phyloP scores from a whole-genome alignment of 2,888 invertebrate species.

The Aphodius sticticus region DNA sequence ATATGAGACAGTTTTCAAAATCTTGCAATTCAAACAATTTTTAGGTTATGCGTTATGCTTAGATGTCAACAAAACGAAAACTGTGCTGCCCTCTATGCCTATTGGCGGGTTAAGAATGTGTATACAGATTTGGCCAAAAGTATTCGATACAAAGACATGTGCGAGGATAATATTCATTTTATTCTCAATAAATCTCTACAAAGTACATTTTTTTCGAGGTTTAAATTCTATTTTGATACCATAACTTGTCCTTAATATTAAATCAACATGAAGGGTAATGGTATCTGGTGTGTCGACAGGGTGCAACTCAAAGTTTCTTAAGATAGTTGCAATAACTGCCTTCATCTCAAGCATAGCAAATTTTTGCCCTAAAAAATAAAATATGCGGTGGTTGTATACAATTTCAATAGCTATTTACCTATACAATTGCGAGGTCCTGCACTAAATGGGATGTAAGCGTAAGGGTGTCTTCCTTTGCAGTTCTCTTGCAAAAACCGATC shows the following conservation, averaged over 20 bases:
- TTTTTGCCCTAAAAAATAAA: slow-evolving; percentile 19
- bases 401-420: slow-evolving; percentile 56
- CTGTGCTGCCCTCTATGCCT: neutral
- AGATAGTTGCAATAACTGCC: slow-evolving; percentile 10
- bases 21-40: neutral
- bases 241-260: slow-evolving; percentile 10
- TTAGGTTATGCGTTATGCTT: neutral
- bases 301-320: slow-evolving; percentile 16
- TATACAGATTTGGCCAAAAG: neutral
- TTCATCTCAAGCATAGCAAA: slow-evolving; percentile 21
- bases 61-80: neutral
- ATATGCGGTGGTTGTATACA: neutral
- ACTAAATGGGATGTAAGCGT: slow-evolving; percentile 72
- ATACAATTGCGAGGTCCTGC: slow-evolving; percentile 75
- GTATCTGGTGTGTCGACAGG: slow-evolving; percentile 15
- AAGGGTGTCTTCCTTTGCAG: slow-evolving; percentile 65
- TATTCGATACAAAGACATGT: neutral
- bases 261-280: slow-evolving; percentile 7
- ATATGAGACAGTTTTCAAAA: neutral
- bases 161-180: neutral
- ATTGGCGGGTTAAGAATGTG: neutral
- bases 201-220: neutral
- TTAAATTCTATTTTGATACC: neutral
- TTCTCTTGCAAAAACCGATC: slow-evolving; percentile 74
- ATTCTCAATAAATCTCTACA: neutral